These are phyloP conservation scores for Meganola albula DNA, from an alignment of 2,888 invertebrate genomes.

Conservation along the genomic window DNA sequence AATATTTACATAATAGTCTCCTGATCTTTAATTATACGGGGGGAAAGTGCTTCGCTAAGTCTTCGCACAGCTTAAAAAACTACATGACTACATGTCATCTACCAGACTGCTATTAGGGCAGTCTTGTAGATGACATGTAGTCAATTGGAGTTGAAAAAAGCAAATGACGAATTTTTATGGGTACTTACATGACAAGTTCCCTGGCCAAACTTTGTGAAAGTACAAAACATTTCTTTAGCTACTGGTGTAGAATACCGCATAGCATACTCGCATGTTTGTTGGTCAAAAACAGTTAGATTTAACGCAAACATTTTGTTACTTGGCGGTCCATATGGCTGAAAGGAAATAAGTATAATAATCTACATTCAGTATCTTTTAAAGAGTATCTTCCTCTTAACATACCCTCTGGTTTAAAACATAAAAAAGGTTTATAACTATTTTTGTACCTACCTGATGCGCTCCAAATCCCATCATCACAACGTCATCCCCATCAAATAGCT, in stretches of 20 bases:
- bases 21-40: not conserved
- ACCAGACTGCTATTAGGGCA: too few relatives aligned
- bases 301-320: slow-evolving; percentile 46
- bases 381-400: too few relatives aligned
- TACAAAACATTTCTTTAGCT: slow-evolving; percentile 59
- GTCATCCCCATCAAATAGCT: slow-evolving; percentile 45
- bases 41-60: too few relatives aligned
- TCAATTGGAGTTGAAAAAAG: too few relatives aligned
- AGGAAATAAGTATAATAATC: too few relatives aligned
- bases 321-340: slow-evolving; percentile 50
- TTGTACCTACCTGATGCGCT: slow-evolving; percentile 35
- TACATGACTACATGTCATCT: too few relatives aligned
- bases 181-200: slow-evolving; percentile 67
- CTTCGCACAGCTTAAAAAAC: too few relatives aligned
- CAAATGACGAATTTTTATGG: not conserved
- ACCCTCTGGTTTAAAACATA: too few relatives aligned
- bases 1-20: not conserved
- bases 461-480: slow-evolving; percentile 59
- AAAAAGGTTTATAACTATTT: too few relatives aligned
- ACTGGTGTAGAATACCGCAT: slow-evolving; percentile 58
- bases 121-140: too few relatives aligned
- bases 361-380: too few relatives aligned
- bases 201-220: slow-evolving; percentile 57
- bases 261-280: slow-evolving; percentile 54
- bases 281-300: slow-evolving; percentile 53